A percentile compares a stretch with the other conserved stretches of the same genome.
Evolutionary conservation across 2,797 vertebrate species (phyloP).

Genomic region (Hyperoplus immaculatus): DNA sequence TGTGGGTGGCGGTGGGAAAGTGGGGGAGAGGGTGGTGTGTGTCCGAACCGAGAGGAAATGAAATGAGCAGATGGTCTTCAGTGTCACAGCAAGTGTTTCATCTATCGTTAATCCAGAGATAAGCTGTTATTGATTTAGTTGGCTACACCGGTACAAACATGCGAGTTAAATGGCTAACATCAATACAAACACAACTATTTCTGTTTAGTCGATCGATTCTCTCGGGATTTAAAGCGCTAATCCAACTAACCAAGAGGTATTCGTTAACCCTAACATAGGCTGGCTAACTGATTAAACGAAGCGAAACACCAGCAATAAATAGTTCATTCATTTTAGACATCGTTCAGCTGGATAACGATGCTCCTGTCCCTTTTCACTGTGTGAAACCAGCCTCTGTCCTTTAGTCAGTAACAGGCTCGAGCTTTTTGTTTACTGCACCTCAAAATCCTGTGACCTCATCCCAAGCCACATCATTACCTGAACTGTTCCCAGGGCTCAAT

Average conservation of each 20-base stretch:
- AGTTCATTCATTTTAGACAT: not conserved
- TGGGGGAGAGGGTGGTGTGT: not conserved
- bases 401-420: too few relatives aligned
- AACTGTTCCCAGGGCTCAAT: too few relatives aligned
- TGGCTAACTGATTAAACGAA: constrained; percentile 30
- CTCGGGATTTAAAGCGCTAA: constrained; percentile 55
- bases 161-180: not conserved
- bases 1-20: constrained; percentile 42
- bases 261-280: constrained; percentile 42
- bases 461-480: too few relatives aligned
- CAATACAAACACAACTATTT: constrained; percentile 11
- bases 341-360: too few relatives aligned
- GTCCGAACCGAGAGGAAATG: not conserved
- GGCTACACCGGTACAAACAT: not conserved
- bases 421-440: too few relatives aligned
- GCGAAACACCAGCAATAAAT: not conserved
- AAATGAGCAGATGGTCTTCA: not conserved
- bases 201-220: constrained; percentile 33
- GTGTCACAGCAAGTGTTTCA: not conserved
- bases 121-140: not conserved
- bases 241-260: constrained; percentile 63
- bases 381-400: not conserved
- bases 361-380: constrained; percentile 8
- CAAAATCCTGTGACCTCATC: too few relatives aligned
- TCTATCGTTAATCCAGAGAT: not conserved